phyloP scores from a whole-genome alignment of 23 tunicate species.

The Halocynthia aurantium region DNA sequence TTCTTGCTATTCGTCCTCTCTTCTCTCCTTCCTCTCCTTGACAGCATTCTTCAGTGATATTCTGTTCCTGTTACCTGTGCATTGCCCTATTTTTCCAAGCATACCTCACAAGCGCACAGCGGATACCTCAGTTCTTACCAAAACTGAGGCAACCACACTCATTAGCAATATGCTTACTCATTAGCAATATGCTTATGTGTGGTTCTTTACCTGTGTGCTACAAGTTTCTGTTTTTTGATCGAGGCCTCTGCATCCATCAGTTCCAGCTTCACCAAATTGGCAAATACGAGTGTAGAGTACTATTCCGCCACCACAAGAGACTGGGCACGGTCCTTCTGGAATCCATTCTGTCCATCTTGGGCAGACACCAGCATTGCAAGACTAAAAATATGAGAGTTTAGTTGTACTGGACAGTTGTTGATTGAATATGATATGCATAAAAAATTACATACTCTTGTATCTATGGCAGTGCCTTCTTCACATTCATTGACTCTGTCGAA shows the following conservation, averaged over 20 bases:
- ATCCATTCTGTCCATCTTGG: constrained; percentile 20
- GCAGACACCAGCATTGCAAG: constrained; percentile 1
- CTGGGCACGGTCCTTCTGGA: constrained; percentile 10
- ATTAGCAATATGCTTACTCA: no score
- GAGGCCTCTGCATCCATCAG: constrained; percentile 6
- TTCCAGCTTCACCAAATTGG: constrained; percentile 10
- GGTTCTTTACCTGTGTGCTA: constrained; percentile 33
- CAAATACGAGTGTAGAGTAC: constrained; percentile 13
- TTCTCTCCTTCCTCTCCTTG: no score
- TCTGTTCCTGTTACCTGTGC: no score
- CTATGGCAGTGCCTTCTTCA: constrained; percentile 27
- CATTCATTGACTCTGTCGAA: constrained; percentile 27
- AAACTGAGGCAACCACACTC: no score
- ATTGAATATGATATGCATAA: background rate
- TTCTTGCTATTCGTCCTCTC: no score
- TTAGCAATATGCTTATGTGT: no score
- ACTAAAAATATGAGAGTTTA: background rate
- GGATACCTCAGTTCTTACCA: no score
- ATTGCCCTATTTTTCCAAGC: no score
- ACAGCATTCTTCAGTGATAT: no score
- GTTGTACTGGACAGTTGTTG: no score
- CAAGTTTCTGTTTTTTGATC: constrained; percentile 19
- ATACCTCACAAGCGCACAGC: no score
- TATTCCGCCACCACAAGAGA: constrained; percentile 36
- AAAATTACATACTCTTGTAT: constrained; percentile 32